Evolutionary conservation across 2,113 vertebrate species (phyloP).

Genomic region (Misgurnus mizolepis): DNA sequence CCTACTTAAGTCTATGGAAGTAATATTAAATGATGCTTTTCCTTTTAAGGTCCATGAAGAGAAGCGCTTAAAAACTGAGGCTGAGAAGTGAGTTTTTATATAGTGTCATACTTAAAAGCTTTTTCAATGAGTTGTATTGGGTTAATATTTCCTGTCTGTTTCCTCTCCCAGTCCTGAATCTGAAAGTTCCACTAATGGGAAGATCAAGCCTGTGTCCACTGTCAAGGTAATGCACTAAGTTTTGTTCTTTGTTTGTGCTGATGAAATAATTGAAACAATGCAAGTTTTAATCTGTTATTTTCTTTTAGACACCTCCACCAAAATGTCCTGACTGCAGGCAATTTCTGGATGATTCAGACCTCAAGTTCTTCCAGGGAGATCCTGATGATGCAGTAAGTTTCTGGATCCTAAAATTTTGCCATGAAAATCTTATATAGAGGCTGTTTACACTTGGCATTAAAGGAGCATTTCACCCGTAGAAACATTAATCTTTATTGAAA

Average conservation of each 20-base stretch:
- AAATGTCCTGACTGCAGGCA: slow-evolving; percentile 90
- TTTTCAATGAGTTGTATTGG: not conserved
- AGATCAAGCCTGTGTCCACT: slow-evolving; percentile 64
- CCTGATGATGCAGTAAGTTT: slow-evolving; percentile 83
- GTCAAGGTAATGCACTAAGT: slow-evolving; percentile 77
- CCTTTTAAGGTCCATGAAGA: slow-evolving; percentile 76
- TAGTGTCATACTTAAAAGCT: not conserved
- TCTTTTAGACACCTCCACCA: slow-evolving; percentile 79
- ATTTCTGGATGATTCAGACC: slow-evolving; percentile 90
- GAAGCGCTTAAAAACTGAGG: slow-evolving; percentile 84
- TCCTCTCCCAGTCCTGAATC: slow-evolving; percentile 66
- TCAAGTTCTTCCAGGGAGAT: slow-evolving; percentile 93
- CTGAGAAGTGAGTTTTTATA: slow-evolving; percentile 76
- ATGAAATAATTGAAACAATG: not conserved
- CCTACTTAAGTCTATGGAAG: not conserved
- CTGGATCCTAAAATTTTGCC: not conserved
- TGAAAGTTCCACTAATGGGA: slow-evolving; percentile 68
- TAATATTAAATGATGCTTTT: not conserved
- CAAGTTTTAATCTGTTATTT: not conserved
- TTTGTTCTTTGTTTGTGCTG: not conserved
- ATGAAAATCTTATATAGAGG: not conserved
- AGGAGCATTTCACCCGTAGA: too few relatives aligned
- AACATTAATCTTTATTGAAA: too few relatives aligned
- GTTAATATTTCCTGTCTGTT: not conserved
- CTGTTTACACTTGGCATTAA: too few relatives aligned